These are phyloP conservation scores for Callocephalon fimbriatum DNA, from an alignment of 2,113 vertebrate species.

Conservation along the genomic window DNA sequence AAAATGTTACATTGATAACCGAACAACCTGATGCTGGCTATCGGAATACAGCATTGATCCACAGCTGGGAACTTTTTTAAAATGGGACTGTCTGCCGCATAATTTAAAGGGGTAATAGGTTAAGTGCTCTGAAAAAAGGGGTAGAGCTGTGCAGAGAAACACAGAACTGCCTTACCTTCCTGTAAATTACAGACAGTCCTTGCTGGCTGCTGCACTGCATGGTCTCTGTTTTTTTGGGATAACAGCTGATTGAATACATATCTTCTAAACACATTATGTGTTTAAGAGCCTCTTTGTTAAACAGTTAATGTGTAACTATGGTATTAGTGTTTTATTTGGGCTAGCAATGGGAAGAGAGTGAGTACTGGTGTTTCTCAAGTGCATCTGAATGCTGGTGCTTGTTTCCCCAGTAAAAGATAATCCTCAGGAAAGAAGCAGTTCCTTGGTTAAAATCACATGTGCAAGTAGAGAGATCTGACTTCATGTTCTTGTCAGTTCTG, in stretches of 20 bases:
- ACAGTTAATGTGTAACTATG: neutral
- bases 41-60: neutral
- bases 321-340: neutral
- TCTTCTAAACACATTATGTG: neutral
- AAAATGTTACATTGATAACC: neutral
- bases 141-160: neutral
- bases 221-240: neutral
- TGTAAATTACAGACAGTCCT: neutral
- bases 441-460: neutral
- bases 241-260: neutral
- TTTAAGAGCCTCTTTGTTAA: neutral
- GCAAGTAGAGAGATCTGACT: neutral
- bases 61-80: neutral
- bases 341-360: neutral
- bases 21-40: neutral
- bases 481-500: neutral
- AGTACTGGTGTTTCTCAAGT: neutral
- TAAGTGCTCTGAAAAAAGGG: neutral
- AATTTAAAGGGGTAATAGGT: neutral
- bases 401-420: neutral
- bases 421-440: neutral
- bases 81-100: neutral
- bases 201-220: rapidly evolving
- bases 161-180: neutral
- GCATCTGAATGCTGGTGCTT: neutral